Evolutionary conservation across 2,797 vertebrate species (phyloP).

Genomic region (Sus cebifrons): DNA sequence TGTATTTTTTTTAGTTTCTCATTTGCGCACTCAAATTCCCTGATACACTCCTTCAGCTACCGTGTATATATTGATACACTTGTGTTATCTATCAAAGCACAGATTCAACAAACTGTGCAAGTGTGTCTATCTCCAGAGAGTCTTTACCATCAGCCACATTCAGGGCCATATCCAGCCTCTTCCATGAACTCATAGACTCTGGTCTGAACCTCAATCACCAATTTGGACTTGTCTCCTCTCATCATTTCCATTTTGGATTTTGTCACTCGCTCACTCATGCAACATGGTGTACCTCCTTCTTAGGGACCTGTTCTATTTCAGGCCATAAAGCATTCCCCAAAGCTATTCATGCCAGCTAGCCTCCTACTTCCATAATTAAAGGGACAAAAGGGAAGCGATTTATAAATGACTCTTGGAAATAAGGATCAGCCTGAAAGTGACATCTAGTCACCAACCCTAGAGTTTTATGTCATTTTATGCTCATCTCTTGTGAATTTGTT

Average conservation of each 20-base stretch:
- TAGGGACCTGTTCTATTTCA: not conserved
- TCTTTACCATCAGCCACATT: not conserved
- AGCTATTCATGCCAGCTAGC: not conserved
- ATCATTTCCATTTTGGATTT: not conserved
- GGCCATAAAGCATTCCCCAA: not conserved
- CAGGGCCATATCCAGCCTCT: fast-evolving
- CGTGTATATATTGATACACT: not conserved
- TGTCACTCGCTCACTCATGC: not conserved
- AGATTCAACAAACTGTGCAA: fast-evolving
- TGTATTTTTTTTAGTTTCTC: not conserved
- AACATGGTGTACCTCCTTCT: not conserved
- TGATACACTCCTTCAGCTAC: not conserved
- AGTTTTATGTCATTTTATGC: not conserved
- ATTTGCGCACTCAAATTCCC: not conserved
- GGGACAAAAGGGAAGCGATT: not conserved
- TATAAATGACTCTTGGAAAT: not conserved
- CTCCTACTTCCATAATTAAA: not conserved
- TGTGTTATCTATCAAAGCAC: not conserved
- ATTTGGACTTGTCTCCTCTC: not conserved
- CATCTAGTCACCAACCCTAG: not conserved
- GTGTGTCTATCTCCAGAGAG: not conserved
- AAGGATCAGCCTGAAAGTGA: not conserved
- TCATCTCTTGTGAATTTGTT: not conserved
- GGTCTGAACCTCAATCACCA: not conserved
- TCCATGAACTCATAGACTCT: not conserved